phyloP scores from a whole-genome alignment of 2,113 vertebrate genomes.

The Poecile atricapillus region DNA sequence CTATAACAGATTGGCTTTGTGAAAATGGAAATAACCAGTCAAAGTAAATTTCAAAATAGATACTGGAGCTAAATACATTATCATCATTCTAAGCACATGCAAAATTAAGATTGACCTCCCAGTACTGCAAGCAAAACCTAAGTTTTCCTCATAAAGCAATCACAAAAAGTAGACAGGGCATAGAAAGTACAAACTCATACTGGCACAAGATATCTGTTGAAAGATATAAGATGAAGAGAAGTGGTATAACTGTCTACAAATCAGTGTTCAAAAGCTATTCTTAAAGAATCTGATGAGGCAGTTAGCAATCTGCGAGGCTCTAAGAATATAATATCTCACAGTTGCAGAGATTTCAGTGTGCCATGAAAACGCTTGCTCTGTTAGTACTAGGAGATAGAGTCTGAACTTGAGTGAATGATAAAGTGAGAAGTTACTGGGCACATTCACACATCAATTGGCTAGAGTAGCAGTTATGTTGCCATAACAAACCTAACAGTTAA shows the following conservation, averaged over 20 bases:
- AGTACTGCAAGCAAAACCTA: slow-evolving; percentile 6
- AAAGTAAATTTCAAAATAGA: slow-evolving; percentile 66
- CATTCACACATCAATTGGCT: slow-evolving; percentile 57
- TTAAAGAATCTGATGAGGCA: slow-evolving; percentile 51
- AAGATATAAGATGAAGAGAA: slow-evolving; percentile 32
- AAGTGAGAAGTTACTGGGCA: slow-evolving; percentile 60
- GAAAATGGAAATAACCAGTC: slow-evolving; percentile 69
- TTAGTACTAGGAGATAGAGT: slow-evolving; percentile 33
- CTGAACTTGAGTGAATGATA: slow-evolving; percentile 50
- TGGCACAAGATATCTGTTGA: slow-evolving; percentile 51
- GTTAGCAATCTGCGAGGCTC: slow-evolving; percentile 57
- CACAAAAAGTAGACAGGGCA: slow-evolving; percentile 22
- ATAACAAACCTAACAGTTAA: slow-evolving; percentile 60
- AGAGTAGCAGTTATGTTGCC: slow-evolving; percentile 37
- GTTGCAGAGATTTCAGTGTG: slow-evolving; percentile 53
- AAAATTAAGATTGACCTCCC: slow-evolving; percentile 57
- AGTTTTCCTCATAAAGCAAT: slow-evolving; percentile 3
- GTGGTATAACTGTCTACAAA: slow-evolving; percentile 47
- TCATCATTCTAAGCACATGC: slow-evolving; percentile 31
- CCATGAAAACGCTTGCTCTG: slow-evolving; percentile 46
- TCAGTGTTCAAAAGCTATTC: slow-evolving; percentile 48
- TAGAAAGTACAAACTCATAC: slow-evolving; percentile 1
- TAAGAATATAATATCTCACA: slow-evolving; percentile 54
- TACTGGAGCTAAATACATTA: slow-evolving; percentile 48
- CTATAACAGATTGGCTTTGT: slow-evolving; percentile 66